Percentiles rank a stretch among this genome's conserved stretches.
These are phyloP conservation scores for Chanos chanos DNA, from an alignment of 2,797 vertebrate genomes.

Conservation along the genomic window DNA sequence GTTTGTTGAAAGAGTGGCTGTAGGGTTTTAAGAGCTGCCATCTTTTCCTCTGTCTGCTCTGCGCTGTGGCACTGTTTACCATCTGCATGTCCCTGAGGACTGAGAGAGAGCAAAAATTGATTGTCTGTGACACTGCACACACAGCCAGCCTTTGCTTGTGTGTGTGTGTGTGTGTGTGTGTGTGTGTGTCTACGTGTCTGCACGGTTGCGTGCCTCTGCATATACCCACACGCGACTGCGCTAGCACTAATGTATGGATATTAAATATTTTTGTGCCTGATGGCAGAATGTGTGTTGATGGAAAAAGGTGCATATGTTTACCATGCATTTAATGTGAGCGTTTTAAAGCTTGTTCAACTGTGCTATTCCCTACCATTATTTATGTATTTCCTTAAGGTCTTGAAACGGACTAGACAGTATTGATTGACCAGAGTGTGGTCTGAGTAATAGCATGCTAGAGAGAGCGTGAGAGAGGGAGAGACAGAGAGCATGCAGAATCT, in stretches of 20 bases:
- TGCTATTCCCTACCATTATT: conserved; percentile 6
- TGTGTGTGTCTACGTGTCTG: no score
- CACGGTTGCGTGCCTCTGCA: no score
- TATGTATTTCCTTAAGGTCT: conserved; percentile 6
- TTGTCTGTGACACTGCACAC: conserved; percentile 40
- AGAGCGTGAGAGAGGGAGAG: neutral
- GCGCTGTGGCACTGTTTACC: no score
- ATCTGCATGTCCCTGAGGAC: conserved; percentile 50
- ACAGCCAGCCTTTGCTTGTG: conserved; percentile 14
- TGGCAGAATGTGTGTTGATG: no score
- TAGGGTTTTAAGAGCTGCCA: no score
- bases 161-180: conserved; percentile 40
- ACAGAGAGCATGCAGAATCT: neutral
- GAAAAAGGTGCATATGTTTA: no score
- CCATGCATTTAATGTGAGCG: conserved; percentile 2
- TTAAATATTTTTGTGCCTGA: no score
- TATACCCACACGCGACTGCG: no score
- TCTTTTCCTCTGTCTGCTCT: no score
- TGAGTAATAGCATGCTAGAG: neutral
- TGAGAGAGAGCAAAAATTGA: conserved; percentile 41
- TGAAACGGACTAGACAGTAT: conserved; percentile 19
- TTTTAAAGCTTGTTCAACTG: conserved; percentile 1
- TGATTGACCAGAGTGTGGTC: conserved; percentile 16
- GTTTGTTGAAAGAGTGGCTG: no score
- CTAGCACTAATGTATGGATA: no score